These are phyloP conservation scores for Nymphalis c-album DNA, from an alignment of 2,888 invertebrate genomes.

Conservation along the genomic window DNA sequence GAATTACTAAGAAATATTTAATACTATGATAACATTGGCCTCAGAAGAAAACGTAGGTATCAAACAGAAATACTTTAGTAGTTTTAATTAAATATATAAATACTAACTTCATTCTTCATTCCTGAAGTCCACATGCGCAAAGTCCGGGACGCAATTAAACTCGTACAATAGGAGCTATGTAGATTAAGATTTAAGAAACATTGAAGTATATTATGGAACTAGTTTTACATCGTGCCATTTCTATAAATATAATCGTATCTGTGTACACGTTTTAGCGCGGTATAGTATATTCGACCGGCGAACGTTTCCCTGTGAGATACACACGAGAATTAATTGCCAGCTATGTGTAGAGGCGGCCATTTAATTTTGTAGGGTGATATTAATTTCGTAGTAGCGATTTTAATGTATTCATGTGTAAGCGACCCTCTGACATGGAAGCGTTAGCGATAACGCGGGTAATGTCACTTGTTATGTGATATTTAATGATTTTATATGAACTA, in stretches of 20 bases:
- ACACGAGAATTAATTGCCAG: slow-evolving; percentile 51
- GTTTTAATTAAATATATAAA: too few species aligned
- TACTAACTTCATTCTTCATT: too few species aligned
- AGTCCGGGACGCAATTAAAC: too few species aligned
- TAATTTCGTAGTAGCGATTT: slow-evolving; percentile 69
- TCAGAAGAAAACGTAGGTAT: too few species aligned
- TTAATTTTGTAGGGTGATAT: slow-evolving; percentile 68
- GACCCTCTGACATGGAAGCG: slow-evolving; percentile 50
- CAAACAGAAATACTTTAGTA: too few species aligned
- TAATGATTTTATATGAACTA: neutral
- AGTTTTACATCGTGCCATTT: neutral
- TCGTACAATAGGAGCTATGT: too few species aligned
- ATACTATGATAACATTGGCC: too few species aligned
- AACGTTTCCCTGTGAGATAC: slow-evolving; percentile 61
- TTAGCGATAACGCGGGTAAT: slow-evolving; percentile 57
- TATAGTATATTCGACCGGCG: slow-evolving; percentile 18
- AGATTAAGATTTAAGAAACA: too few species aligned
- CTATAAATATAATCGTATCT: neutral
- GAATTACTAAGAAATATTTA: too few species aligned
- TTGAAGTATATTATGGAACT: too few species aligned
- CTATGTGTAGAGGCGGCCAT: slow-evolving; percentile 49
- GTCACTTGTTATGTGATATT: neutral
- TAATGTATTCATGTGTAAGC: slow-evolving; percentile 54
- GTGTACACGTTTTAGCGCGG: neutral
- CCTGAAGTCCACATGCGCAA: too few species aligned